Evolutionary conservation across 2,888 invertebrate species (phyloP).

Genomic region (Drosophila suboccidentalis): DNA sequence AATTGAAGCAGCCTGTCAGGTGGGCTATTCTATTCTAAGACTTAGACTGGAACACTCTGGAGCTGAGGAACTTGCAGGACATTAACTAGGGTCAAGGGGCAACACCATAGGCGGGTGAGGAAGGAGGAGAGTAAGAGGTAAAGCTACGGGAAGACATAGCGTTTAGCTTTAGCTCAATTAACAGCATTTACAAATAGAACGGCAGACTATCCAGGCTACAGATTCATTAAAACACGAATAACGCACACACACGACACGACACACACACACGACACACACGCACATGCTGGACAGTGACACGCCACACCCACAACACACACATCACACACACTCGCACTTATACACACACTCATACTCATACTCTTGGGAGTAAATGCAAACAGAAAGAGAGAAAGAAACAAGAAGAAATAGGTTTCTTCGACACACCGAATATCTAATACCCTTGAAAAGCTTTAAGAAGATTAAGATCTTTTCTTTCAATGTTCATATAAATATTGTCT

Average conservation of each 20-base stretch:
- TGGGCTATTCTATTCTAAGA: conserved; percentile 13
- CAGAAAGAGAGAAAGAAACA: conserved; percentile 8
- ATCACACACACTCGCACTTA: conserved; percentile 24
- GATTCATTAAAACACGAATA: conserved; percentile 77
- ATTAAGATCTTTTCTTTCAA: too few relatives aligned
- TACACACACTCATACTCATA: conserved; percentile 23
- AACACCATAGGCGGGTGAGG: not conserved
- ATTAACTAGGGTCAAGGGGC: not conserved
- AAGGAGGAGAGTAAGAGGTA: not conserved
- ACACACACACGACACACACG: conserved; percentile 18
- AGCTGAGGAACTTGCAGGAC: not conserved
- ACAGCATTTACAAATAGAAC: conserved; percentile 71
- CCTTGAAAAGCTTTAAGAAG: not conserved
- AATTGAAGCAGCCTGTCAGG: conserved; percentile 52
- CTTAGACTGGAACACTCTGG: not conserved
- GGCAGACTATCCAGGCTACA: conserved; percentile 53
- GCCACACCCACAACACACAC: conserved; percentile 38
- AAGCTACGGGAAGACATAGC: conserved; percentile 49
- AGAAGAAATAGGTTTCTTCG: too few relatives aligned
- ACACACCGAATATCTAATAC: not conserved
- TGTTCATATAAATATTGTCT: too few relatives aligned
- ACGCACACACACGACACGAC: conserved; percentile 23
- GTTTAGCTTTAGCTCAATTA: conserved; percentile 78
- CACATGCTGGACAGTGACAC: conserved; percentile 18
- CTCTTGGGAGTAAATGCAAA: conserved; percentile 28